phyloP scores from a whole-genome alignment of 2,888 invertebrate genomes.

The Aphodius sticticus region DNA sequence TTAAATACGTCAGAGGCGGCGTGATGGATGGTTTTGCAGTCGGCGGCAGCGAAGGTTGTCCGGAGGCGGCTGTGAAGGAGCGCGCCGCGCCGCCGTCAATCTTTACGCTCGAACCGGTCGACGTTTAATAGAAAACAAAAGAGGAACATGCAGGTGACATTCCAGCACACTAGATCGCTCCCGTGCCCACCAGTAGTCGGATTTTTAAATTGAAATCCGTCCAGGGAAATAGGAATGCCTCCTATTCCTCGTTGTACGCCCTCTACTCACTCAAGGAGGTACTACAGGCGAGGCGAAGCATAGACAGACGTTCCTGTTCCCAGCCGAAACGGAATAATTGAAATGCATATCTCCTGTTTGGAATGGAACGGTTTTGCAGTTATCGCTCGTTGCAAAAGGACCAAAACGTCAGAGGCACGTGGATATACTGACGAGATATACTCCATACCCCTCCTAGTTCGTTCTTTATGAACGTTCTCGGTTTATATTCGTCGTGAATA shows the following conservation, averaged over 20 bases:
- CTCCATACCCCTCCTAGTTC: too few relatives aligned
- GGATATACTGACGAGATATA: background rate
- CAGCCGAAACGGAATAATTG: background rate
- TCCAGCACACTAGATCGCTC: conserved; percentile 10
- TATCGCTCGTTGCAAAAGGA: background rate
- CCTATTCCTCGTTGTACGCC: background rate
- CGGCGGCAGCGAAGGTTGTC: background rate
- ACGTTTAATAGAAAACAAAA: conserved; percentile 25
- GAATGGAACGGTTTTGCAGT: background rate
- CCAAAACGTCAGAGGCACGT: background rate
- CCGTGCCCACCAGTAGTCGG: background rate
- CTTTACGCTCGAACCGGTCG: conserved; percentile 12
- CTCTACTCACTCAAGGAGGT: background rate
- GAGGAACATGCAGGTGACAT: conserved; percentile 25
- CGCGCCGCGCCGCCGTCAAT: conserved; percentile 7
- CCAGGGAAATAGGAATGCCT: background rate
- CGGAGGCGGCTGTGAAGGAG: background rate
- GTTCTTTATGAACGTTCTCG: too few relatives aligned
- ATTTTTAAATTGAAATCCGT: conserved; percentile 23
- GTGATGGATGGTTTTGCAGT: conserved; percentile 16
- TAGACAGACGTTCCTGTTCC: background rate
- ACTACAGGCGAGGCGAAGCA: background rate
- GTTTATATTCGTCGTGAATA: too few relatives aligned
- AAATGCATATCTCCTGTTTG: background rate
- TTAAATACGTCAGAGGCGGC: conserved; percentile 24